Base-by-base conservation (phyloP, 2,113 vertebrate genomes). In the Raja brachyura region DNA sequence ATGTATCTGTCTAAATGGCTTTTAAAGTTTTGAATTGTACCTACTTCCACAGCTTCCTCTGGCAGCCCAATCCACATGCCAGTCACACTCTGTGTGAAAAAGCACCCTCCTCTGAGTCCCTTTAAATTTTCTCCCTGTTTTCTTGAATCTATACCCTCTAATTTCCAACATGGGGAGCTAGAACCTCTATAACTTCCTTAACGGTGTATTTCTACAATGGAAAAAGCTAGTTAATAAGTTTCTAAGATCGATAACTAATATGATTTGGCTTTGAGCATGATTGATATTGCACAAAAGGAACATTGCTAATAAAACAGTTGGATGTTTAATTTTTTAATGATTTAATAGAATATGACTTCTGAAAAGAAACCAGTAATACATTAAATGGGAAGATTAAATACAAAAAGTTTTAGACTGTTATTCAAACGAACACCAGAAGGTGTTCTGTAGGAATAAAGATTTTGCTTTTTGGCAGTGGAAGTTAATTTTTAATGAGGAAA, bases 401-500 rank as follows among this genome's bases (percentile, higher is more conserved):
- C 75, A 77, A 77, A 77, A 77, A 33, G 9, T 13, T 88, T 31
- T 18, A 31, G 59, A 66, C 18, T 63, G 11, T 66, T 28, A 63
- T n/a, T 31, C 11, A 66, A 63, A 88, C 10, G n/a, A 54, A 83
- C 59, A 66, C 28, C 83, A 88, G 83, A 88, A 63, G 59, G 83
- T n/a, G 61, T 88, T 5, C 13, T 63, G 59, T 88, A 61, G n/a
- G 28, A 14, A 88, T 31, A 88, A 88, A 63, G 28, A 88, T 88
- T 88, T 88, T 88, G 59, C 14, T 63, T 88, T 88, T 88, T 63
- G 59, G 59, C 83, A 66, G 28, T 6, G 28, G 31, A 59, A 18
- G 61, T 88, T 88, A 88, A 88, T n/a, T 88, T 88, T 88, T 88
- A 56, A 31, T 88, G 59, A 88, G 59, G 28, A 66, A 31, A 86